Evolutionary conservation across 2,888 invertebrate species (phyloP), one percentile per base, ranked within the genome.

Genomic region (Nemapogon koenigi): DNA sequence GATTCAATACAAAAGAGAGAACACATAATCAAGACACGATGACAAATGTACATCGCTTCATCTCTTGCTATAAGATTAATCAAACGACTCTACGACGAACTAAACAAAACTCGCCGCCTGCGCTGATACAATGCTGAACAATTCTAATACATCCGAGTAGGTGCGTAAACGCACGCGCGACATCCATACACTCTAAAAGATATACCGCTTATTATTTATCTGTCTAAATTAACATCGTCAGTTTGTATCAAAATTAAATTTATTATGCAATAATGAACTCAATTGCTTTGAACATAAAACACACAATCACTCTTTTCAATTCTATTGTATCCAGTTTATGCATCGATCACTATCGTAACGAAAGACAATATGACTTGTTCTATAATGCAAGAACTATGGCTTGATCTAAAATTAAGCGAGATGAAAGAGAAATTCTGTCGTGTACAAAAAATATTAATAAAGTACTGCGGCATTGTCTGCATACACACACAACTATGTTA

Each of bases 1-100:
- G 72, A 72, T 68, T 66, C 63, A 54, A 59, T 60, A 72, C 67
- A 70, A 73, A 66, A 52, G 61, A 56, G 62, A 57, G 62, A 66
- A 63, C 50, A 62, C 68, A 66, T 70, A 68, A 75, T 75, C 71
- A 65, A 49, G 71, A 66, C 73, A 68, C 52, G 63, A 71, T 75
- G 75, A 78, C 68, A 76, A 76, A 78, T 78, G 67, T 59, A 61
- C 69, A 76, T 73, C 76, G 63, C 70, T 78, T 72, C 73, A 76
- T 78, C 75, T 76, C 64, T 49, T 50, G 59, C 49, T 49, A 42
- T 43, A 59, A 66, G 76, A 78, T 78, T 76, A 78, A 78, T 78
- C 72, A 52, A 58, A 60, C 60, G 66, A 56, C 60, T 53, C 54
- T 56, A 60, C 58, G 57, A 31, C 52, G 54, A 56, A 56, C 66